Evolutionary conservation across 2,888 invertebrate genomes (phyloP), one percentile per base, ranked within the genome.

Genomic region (Leucoma salicis): DNA sequence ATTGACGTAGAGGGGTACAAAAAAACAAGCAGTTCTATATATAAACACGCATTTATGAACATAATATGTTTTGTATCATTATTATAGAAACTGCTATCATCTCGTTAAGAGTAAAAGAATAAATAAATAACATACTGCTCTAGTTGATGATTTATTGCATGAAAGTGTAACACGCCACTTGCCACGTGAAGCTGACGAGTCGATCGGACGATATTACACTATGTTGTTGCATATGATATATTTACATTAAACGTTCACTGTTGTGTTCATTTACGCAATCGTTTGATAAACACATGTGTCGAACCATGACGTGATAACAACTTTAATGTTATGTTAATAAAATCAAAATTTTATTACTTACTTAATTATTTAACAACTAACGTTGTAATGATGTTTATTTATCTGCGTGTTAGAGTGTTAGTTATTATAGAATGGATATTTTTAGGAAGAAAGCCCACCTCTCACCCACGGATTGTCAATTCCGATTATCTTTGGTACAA

Each of bases 41-140:
- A 21, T 21, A 21, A 21, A 5, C 8, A 21, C 21, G 8, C n/a
- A n/a, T n/a, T n/a, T n/a, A 21, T 8, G 6, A 21, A 21, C 21
- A 21, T 21, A 21, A 21, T 61, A 46, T 57, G 55, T 59, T 63
- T 64, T 69, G 72, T 71, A 74, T 69, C 57, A 67, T 73, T 82
- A 80, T 80, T 78, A 8, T 21, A 21, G 7, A n/a, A n/a, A n/a
- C n/a, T n/a, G 46, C 49, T 66, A 65, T 61, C 62, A 59, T 21
- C 28, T 43, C 37, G 57, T 61, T 58, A 59, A 58, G 42, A 44
- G 46, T 31, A 42, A 55, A 52, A 46, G 56, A 54, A 51, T 63
- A 66, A 60, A 65, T 70, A 63, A n/a, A n/a, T n/a, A n/a, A n/a
- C n/a, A n/a, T n/a, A n/a, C n/a, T n/a, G n/a, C n/a, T n/a, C n/a